Evolutionary conservation across 2,797 vertebrate genomes (phyloP).

Genomic region (Helarctos malayanus): DNA sequence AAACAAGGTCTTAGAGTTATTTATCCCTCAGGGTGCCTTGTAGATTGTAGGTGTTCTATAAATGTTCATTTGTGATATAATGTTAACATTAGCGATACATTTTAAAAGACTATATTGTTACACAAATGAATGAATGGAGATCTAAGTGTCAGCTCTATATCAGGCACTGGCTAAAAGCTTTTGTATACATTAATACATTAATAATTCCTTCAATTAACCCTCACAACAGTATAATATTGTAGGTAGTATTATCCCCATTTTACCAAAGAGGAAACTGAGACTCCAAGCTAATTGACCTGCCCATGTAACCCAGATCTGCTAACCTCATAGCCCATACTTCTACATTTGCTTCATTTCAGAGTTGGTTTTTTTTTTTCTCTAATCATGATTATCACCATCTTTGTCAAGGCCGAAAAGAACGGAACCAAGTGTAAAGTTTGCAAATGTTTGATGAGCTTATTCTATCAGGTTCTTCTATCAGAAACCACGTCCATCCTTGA

Average conservation of each 20-base stretch:
- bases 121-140: neutral
- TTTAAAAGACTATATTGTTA: neutral
- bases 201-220: neutral
- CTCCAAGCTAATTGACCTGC: neutral
- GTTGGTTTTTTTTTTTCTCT: neutral
- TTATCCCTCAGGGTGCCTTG: neutral
- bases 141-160: neutral
- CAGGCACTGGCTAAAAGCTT: neutral
- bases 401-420: neutral
- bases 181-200: neutral
- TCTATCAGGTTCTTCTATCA: neutral
- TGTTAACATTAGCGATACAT: neutral
- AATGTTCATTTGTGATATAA: neutral
- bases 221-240: neutral
- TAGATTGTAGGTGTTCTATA: neutral
- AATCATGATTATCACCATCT: neutral
- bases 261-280: slow-evolving; percentile 12
- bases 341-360: neutral
- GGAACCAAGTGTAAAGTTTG: neutral
- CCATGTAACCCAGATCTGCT: neutral
- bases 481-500: neutral
- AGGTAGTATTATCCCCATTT: neutral
- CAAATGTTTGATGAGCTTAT: neutral
- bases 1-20: neutral
- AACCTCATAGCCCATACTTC: neutral